Base-by-base conservation (phyloP, 2,888 invertebrate species). In the Lysandra bellargus region DNA sequence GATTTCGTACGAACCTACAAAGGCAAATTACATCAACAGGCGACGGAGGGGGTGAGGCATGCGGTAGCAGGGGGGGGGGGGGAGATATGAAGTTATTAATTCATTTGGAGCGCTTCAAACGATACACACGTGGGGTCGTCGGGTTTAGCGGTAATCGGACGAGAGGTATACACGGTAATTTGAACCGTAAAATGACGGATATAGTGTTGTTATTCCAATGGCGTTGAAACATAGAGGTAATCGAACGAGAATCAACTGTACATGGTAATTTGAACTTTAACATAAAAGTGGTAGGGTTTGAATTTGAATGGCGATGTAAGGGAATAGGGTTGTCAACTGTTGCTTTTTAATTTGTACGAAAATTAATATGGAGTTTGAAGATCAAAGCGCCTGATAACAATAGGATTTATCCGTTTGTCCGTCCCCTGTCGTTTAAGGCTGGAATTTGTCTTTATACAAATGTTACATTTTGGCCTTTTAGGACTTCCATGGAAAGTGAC, bases 291-390 rank as follows among this genome's bases (percentile, higher is more conserved):
- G 4, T 69, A 69, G 14, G 17, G 37, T 37, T 17, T 14, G 0
- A 33, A 69, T 69, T 69, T 37, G 14, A 69, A 17, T 37, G 69
- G 69, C 33, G 33, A 14, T 14, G 69, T 14, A 17, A 0, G 5
- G 33, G 69, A 37, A 69, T 69, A 69, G 69, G 69, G 69, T 14
- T 69, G 37, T 69, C 69, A 69, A 69, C 69, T 69, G 69, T 69
- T 69, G 37, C 69, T 37, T 69, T 33, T 69, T 69, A 79, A 81
- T 76, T 78, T 79, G 80, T 79, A 81, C 78, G 60, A 72, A 79
- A 78, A 79, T 77, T 78, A 81, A 81, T 79, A 80, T 75, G 61
- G 80, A 78, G 81, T 80, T 17, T 69, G 14, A 4, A 69, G 69
- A 69, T 69, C 69, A 69, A 69, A 69, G 69, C 33, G 69, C 4